Percentiles rank a stretch among this genome's conserved stretches.
Conservation (phyloP, 2,888 invertebrate genomes). For the Chelonus formosanus region DNA sequence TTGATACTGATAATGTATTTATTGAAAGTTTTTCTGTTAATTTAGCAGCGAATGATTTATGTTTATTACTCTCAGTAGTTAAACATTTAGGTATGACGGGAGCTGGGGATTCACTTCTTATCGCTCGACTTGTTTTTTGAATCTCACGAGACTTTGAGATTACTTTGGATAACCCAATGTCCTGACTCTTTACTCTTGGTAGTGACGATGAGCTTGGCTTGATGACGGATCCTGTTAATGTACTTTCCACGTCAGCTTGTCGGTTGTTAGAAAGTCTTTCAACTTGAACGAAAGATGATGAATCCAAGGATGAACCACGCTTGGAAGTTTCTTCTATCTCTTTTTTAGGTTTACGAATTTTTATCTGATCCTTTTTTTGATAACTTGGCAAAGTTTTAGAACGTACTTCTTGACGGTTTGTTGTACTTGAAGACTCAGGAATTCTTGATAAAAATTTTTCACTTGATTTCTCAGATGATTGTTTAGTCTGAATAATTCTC, state of each 20-base stretch:
- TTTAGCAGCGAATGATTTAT: constrained; percentile 22
- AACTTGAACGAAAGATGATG: constrained; percentile 70
- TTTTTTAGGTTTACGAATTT: constrained; percentile 47
- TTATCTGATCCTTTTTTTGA: constrained; percentile 38
- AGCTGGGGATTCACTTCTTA: constrained; percentile 40
- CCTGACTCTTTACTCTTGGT: constrained; percentile 49
- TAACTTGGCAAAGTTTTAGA: constrained; percentile 27
- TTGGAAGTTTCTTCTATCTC: constrained; percentile 51
- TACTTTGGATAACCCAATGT: constrained; percentile 65
- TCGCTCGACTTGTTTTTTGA: constrained; percentile 43
- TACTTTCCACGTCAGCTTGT: constrained; percentile 28
- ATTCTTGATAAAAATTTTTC: constrained; percentile 41
- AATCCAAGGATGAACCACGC: constrained; percentile 64
- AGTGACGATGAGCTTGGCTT: constrained; percentile 52
- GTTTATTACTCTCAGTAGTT: constrained; percentile 23
- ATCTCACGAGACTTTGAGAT: constrained; percentile 52
- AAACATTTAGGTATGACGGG: constrained; percentile 21
- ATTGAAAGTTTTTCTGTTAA: constrained; percentile 28
- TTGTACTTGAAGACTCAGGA: constrained; percentile 29
- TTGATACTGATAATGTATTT: constrained; percentile 12
- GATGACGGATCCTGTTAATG: constrained; percentile 30
- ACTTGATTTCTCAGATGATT: constrained; percentile 28
- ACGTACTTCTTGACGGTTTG: constrained; percentile 29
- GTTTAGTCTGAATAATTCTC: constrained; percentile 20
- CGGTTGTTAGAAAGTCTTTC: constrained; percentile 52